Evolutionary conservation across 2,113 vertebrate genomes (phyloP).

Genomic region (Condylura cristata): DNA sequence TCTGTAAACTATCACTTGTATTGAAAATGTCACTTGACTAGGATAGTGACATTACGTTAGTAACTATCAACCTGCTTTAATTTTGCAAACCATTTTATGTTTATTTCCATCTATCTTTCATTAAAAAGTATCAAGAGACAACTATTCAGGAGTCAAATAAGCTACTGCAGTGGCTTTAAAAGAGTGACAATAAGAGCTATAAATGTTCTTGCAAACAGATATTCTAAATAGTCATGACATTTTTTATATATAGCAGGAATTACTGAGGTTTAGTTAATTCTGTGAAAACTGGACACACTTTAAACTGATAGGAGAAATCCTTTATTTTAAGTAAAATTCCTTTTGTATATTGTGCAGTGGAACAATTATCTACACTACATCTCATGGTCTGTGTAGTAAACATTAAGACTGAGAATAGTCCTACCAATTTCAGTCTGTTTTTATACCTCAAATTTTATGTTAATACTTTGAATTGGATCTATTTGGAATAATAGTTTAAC

Average conservation of each 20-base stretch:
- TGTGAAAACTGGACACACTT: constrained; percentile 16
- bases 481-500: neutral
- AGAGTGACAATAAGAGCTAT: neutral
- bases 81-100: neutral
- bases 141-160: neutral
- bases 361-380: neutral
- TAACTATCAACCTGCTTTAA: neutral
- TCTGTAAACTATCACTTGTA: neutral
- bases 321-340: neutral
- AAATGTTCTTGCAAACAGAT: neutral
- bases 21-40: neutral
- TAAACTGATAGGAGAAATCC: neutral
- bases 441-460: constrained; percentile 1
- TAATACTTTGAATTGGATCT: constrained; percentile 11
- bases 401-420: neutral
- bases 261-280: neutral
- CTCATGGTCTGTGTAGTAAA: neutral
- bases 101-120: neutral
- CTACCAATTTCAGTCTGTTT: neutral
- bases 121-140: neutral
- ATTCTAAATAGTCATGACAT: neutral
- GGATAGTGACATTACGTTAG: neutral
- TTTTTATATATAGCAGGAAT: constrained; percentile 22
- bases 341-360: neutral
- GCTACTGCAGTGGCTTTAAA: neutral